These are phyloP conservation scores for Pachydiplax longipennis DNA, from an alignment of 2,888 invertebrate genomes.

Conservation along the genomic window DNA sequence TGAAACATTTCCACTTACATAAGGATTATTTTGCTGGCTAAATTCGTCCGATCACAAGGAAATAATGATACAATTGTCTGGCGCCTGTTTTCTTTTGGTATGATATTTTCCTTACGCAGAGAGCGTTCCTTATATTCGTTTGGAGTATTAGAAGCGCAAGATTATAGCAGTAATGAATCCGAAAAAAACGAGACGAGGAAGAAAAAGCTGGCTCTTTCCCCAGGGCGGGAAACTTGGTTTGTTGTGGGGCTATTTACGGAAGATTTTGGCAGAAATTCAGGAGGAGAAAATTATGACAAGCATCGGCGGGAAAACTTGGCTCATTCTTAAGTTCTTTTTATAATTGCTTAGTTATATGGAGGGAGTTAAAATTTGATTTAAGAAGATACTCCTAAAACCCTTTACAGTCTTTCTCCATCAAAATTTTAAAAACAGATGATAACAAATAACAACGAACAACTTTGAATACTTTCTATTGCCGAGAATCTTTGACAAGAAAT, in stretches of 20 bases:
- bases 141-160: neutral
- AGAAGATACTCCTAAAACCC: neutral
- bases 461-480: too few species aligned
- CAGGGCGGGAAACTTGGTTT: slow-evolving; percentile 5
- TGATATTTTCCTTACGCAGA: too few species aligned
- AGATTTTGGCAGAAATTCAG: slow-evolving; percentile 18
- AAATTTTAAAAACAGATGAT: too few species aligned
- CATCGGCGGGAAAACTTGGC: slow-evolving; percentile 24
- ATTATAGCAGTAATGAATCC: neutral
- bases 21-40: too few species aligned
- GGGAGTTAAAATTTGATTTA: neutral
- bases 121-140: neutral
- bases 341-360: slow-evolving; percentile 13
- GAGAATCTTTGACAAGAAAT: too few species aligned
- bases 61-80: too few species aligned
- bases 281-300: slow-evolving; percentile 32
- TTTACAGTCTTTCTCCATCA: too few species aligned
- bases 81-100: too few species aligned
- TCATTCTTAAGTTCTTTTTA: slow-evolving; percentile 35
- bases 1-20: too few species aligned
- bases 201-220: neutral
- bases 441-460: too few species aligned
- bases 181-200: neutral
- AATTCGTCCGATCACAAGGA: too few species aligned
- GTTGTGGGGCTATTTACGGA: slow-evolving; percentile 35